These are phyloP conservation scores for Epizoanthus ramosus DNA, from an alignment of 92 coral and sea anemone genomes.

Conservation along the genomic window DNA sequence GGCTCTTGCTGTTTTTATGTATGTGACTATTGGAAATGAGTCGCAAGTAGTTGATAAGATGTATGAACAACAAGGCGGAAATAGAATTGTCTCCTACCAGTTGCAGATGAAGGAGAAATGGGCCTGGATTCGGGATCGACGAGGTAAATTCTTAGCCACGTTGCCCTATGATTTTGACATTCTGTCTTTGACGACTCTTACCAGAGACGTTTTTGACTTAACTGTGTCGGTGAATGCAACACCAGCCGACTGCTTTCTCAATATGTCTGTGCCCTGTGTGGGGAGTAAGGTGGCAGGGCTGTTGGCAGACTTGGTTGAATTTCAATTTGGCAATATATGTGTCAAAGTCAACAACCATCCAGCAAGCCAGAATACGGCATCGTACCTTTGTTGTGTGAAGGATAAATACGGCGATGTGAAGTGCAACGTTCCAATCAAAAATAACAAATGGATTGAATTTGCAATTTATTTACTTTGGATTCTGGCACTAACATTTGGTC, in stretches of 20 bases:
- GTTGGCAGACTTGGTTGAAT: slow-evolving; percentile 16
- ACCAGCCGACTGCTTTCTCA: slow-evolving; percentile 64
- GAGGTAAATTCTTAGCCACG: slow-evolving; percentile 91
- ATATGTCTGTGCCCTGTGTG: slow-evolving; percentile 46
- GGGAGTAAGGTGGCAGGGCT: slow-evolving; percentile 34
- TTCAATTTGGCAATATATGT: slow-evolving; percentile 59
- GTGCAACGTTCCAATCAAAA: slow-evolving; percentile 60
- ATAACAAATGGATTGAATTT: slow-evolving; percentile 73
- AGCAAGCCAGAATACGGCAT: slow-evolving; percentile 10
- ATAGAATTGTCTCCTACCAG: slow-evolving; percentile 6
- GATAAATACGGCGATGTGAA: slow-evolving; percentile 44
- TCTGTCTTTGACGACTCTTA: slow-evolving; percentile 85
- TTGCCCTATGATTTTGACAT: slow-evolving; percentile 97
- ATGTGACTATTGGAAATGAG: slow-evolving; percentile 59
- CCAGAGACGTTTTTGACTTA: slow-evolving; percentile 67
- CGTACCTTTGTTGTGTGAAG: slow-evolving; percentile 63
- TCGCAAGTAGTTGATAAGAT: neutral
- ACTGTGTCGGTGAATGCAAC: slow-evolving; percentile 52
- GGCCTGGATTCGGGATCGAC: slow-evolving; percentile 81
- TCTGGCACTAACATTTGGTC: slow-evolving; percentile 68
- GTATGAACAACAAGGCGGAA: neutral
- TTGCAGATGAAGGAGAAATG: slow-evolving; percentile 66
- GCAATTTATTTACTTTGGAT: slow-evolving; percentile 78
- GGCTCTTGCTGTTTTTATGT: slow-evolving; percentile 77
- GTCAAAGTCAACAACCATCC: slow-evolving; percentile 24